These are phyloP conservation scores for Urocyon cinereoargenteus DNA, from an alignment of 2,797 vertebrate species.

Conservation along the genomic window DNA sequence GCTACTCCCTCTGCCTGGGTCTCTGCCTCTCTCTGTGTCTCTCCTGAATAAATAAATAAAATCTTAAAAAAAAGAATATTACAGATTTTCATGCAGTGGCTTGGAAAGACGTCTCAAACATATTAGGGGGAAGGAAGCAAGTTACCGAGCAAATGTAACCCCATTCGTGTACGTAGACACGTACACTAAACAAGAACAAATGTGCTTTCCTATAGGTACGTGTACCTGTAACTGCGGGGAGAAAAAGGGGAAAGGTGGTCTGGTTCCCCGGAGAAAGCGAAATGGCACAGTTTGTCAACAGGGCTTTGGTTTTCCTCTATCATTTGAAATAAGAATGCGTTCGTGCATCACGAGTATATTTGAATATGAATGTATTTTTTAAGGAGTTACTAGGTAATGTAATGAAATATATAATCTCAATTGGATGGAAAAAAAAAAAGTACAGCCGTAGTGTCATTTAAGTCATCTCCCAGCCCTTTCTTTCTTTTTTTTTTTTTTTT, in stretches of 20 bases:
- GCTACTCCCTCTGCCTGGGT: too few species aligned
- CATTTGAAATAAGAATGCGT: not conserved
- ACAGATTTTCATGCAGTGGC: not conserved
- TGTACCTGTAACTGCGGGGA: not conserved
- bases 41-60: too few species aligned
- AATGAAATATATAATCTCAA: not conserved
- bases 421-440: not conserved
- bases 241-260: not conserved
- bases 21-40: too few species aligned
- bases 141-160: not conserved
- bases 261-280: not conserved
- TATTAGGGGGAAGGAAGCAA: not conserved
- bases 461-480: not conserved
- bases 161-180: not conserved
- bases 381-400: not conserved
- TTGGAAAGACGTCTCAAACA: slow-evolving; percentile 48
- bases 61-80: not conserved
- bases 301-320: not conserved
- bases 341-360: not conserved
- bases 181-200: slow-evolving; percentile 12
- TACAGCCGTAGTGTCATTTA: not conserved
- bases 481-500: too few species aligned
- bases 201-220: not conserved
- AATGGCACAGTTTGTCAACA: not conserved
- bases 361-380: slow-evolving; percentile 11